Conservation (phyloP, 64 coral and sea anemone species). For the Dendrophyllia cribrosa region DNA sequence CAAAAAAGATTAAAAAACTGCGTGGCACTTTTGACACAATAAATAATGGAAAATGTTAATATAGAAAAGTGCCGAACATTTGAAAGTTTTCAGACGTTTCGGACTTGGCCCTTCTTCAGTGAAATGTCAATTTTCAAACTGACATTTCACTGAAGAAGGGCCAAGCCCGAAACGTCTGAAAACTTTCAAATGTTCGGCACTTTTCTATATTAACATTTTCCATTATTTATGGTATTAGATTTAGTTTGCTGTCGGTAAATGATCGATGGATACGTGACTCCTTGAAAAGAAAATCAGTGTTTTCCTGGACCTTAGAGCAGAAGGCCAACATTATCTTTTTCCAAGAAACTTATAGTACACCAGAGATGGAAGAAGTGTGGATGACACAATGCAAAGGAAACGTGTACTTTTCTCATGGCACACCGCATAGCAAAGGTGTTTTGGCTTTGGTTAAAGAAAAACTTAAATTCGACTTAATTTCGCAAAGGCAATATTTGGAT, state of each 20-base stretch:
- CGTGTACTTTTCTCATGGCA: slow-evolving; percentile 27
- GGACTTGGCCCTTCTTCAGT: too few species aligned
- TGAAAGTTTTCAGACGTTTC: too few species aligned
- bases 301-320: not conserved
- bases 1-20: too few species aligned
- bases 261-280: not conserved
- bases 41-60: too few species aligned
- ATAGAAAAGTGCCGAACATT: too few species aligned
- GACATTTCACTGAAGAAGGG: too few species aligned
- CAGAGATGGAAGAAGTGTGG: slow-evolving; percentile 13
- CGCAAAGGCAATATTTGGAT: not conserved
- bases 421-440: not conserved
- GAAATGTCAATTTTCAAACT: too few species aligned
- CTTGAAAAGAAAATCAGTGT: not conserved
- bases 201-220: too few species aligned
- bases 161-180: too few species aligned
- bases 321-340: not conserved
- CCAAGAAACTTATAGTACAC: not conserved
- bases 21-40: too few species aligned
- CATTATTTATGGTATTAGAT: too few species aligned
- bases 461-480: not conserved
- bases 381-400: slow-evolving; percentile 22
- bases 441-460: slow-evolving; percentile 3
- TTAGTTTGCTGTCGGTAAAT: slow-evolving; percentile 23
- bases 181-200: too few species aligned